A percentile compares a stretch with the other conserved stretches of the same genome.
phyloP scores from a whole-genome alignment of 2,888 invertebrate species.

The Scelioninae gen. 1 region DNA sequence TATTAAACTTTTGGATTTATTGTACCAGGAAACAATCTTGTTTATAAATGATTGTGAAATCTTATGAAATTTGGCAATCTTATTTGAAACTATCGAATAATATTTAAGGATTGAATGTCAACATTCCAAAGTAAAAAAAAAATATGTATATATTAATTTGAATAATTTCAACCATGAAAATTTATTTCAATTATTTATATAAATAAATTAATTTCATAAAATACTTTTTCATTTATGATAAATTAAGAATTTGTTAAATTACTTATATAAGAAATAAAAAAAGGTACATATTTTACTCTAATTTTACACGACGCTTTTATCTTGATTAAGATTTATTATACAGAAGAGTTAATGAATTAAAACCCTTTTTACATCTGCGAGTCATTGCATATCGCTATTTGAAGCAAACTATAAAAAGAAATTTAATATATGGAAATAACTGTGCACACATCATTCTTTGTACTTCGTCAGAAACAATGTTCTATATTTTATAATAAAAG shows the following conservation, averaged over 20 bases:
- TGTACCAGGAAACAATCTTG: slow-evolving; percentile 3
- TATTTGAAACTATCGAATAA: background rate
- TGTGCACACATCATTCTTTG: background rate
- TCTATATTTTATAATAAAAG: background rate
- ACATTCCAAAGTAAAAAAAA: no score
- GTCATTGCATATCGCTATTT: background rate
- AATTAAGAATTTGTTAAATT: no score
- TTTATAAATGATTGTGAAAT: background rate
- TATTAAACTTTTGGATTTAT: background rate
- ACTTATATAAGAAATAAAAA: no score
- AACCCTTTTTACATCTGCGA: background rate
- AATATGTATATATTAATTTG: no score
- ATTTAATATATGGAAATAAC: background rate
- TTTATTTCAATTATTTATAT: no score
- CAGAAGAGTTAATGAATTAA: background rate
- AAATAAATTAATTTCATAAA: no score
- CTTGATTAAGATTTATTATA: background rate
- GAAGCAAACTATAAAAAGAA: background rate
- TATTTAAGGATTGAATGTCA: background rate
- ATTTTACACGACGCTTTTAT: no score
- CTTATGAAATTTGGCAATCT: background rate
- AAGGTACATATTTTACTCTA: no score
- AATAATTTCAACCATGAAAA: no score
- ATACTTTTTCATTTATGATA: no score
- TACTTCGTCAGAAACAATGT: background rate